These are phyloP conservation scores for Scaptomyza hsui DNA, from an alignment of 1,140 invertebrate genomes.

Conservation along the genomic window DNA sequence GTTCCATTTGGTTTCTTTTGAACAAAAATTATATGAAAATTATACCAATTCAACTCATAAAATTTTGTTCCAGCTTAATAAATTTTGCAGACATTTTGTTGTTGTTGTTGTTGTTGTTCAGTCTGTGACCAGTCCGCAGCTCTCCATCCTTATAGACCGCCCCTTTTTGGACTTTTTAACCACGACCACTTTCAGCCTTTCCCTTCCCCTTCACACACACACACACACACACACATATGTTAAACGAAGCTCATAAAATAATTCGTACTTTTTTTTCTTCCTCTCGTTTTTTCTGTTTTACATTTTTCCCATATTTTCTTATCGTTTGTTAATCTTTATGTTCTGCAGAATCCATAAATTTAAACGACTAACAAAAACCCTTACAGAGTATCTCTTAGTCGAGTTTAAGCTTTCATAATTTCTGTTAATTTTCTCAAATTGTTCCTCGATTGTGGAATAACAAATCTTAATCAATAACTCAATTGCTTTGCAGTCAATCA, in stretches of 20 bases:
- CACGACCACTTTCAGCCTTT: slow-evolving; percentile 21
- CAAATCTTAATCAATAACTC: slow-evolving; percentile 36
- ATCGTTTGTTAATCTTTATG: slow-evolving; percentile 4
- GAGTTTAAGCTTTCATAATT: background rate
- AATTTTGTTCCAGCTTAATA: slow-evolving; percentile 82
- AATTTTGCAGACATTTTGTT: slow-evolving; percentile 79
- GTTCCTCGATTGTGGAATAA: slow-evolving; percentile 29
- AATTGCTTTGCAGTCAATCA: slow-evolving; percentile 21
- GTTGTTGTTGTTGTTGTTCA: too few relatives aligned
- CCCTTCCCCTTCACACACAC: background rate
- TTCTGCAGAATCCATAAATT: background rate
- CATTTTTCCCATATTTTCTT: slow-evolving; percentile 14
- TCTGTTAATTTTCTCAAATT: background rate
- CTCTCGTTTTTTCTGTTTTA: background rate
- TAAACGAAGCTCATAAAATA: slow-evolving; percentile 43
- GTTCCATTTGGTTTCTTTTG: slow-evolving; percentile 74
- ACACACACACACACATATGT: slow-evolving; percentile 1
- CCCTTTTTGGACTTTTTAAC: slow-evolving; percentile 25
- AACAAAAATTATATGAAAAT: slow-evolving; percentile 83
- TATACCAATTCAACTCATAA: slow-evolving; percentile 83
- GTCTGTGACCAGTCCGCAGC: slow-evolving; percentile 1
- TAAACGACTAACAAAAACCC: background rate
- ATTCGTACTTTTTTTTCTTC: background rate
- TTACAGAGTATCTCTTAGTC: background rate
- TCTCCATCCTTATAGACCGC: slow-evolving; percentile 5